Conservation (phyloP, 2,797 vertebrate species). For the Sebastes vulpes region DNA sequence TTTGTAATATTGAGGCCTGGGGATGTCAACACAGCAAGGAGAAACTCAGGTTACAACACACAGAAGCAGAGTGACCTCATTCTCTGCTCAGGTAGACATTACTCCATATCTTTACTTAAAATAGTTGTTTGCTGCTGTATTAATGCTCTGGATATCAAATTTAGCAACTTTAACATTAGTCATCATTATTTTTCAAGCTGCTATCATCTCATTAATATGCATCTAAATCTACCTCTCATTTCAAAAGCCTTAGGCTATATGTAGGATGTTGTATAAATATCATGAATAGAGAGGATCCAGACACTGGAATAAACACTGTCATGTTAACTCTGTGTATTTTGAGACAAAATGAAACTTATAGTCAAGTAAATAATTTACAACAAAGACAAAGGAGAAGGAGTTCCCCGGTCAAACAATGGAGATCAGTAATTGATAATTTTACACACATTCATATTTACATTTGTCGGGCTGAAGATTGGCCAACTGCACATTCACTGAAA, state of each 20-base stretch:
- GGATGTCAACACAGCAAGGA: too few species aligned
- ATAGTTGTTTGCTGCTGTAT: too few species aligned
- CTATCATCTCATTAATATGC: not conserved
- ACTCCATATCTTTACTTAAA: too few species aligned
- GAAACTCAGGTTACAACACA: rapidly evolving
- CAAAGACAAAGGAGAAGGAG: not conserved
- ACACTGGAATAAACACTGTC: too few species aligned
- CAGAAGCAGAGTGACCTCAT: too few species aligned
- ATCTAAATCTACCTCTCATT: not conserved
- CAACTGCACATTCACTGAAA: too few species aligned
- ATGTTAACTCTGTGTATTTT: too few species aligned
- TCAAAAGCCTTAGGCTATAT: not conserved
- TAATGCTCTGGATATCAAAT: too few species aligned
- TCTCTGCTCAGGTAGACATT: too few species aligned
- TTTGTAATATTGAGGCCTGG: too few species aligned
- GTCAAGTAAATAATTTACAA: not conserved
- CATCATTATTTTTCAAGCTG: not conserved
- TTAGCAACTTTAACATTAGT: not conserved
- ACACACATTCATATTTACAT: not conserved
- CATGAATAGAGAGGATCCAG: too few species aligned
- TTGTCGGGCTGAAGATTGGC: rapidly evolving
- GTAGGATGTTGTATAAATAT: not conserved
- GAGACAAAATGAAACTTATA: not conserved
- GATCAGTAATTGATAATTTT: not conserved
- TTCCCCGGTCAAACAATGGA: not conserved